Evolutionary conservation across 2,888 invertebrate species (phyloP), one percentile per base, ranked within the genome.

Genomic region (Phytoseiulus persimilis): DNA sequence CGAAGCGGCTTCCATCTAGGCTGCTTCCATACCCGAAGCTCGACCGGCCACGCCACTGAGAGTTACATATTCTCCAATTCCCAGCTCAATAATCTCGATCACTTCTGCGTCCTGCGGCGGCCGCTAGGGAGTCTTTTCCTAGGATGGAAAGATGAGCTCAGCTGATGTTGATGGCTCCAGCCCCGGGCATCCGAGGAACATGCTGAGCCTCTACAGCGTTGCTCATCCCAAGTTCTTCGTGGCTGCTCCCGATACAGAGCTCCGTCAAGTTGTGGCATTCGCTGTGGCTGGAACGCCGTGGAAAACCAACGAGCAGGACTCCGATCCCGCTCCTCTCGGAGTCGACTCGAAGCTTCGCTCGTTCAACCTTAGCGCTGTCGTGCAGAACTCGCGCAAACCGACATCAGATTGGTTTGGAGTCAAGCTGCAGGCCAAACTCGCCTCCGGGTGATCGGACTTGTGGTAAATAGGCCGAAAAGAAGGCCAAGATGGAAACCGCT

Each of bases 21-120:
- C 18, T 65, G 5, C 65, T 28, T 28, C 65, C 65, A 28, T 23
- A 65, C 11, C 65, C 5, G 65, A 14, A 2, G 11, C 18, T 65
- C 65, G 5, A 23, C 65, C 65, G 18, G 65, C 65, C 18, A 14
- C 28, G 65, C 65, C 65, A 65, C 23, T 23, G 65, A 65, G 65
- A 65, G 65, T 65, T 65, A 45, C 87, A 87, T 87, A 87, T 87
- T 87, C 87, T 87, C 87, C 87, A 87, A 87, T 87, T 87, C 87
- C 87, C 87, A 87, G 87, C 87, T 33, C 87, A 87, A 87, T 87
- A 87, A 87, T 87, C 32, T 87, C 45, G 32, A 33, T 87, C 87
- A n/a, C 32, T 39, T 87, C 87, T 87, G 32, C 87, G 33, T 28
- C 39, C 87, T 87, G 32, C 33, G 87, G 28, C 32, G 39, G 87